Conservation (phyloP, 1,140 invertebrate species). For the Sitobion miscanthi region DNA sequence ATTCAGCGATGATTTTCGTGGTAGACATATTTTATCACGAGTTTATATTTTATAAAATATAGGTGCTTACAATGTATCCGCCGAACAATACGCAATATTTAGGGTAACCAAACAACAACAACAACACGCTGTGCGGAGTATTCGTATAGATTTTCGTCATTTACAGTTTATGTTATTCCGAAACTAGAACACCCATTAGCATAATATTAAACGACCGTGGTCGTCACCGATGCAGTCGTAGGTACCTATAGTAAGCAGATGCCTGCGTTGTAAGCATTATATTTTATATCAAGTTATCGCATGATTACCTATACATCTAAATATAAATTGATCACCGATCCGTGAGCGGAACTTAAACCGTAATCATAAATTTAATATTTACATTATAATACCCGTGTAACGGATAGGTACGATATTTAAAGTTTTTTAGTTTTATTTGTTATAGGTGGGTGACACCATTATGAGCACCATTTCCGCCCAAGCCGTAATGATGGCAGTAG, state of each 20-base stretch:
- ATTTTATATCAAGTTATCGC: too few species aligned
- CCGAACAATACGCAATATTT: background rate
- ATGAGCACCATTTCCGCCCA: too few species aligned
- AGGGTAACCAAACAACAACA: background rate
- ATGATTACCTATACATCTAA: background rate
- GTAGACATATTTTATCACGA: background rate
- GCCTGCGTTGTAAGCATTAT: background rate
- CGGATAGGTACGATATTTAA: background rate
- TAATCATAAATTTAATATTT: background rate
- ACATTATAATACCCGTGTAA: background rate
- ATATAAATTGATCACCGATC: background rate
- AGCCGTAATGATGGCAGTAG: background rate
- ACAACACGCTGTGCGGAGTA: background rate
- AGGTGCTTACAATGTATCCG: background rate
- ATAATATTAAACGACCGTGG: background rate
- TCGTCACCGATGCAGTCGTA: too few species aligned
- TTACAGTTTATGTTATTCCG: background rate
- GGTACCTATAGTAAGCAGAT: background rate
- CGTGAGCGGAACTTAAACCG: background rate
- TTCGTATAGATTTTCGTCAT: background rate
- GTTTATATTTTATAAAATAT: background rate
- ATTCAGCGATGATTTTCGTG: background rate
- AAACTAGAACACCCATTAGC: background rate
- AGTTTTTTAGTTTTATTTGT: background rate
- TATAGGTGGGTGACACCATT: background rate